A percentile compares a stretch with the other conserved stretches of the same genome.
Conservation (phyloP, 2,113 vertebrate genomes). For the Galeopterus variegatus region DNA sequence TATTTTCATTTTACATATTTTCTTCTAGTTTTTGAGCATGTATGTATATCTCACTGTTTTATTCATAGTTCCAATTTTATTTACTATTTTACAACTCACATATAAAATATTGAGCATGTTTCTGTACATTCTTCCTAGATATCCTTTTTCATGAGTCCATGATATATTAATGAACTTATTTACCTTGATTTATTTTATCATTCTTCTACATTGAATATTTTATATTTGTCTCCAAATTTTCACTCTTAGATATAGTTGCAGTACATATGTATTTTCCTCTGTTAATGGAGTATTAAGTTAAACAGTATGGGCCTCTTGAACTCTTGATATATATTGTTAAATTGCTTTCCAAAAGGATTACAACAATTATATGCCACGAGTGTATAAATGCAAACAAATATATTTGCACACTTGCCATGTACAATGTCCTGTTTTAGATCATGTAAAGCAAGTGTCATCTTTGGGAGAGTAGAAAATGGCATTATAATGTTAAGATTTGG, state of each 20-base stretch:
- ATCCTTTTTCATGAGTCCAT: neutral
- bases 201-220: constrained; percentile 49
- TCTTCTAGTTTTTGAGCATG: neutral
- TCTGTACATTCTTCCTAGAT: neutral
- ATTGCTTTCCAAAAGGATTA: constrained; percentile 37
- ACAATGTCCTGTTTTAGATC: neutral
- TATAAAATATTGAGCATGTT: neutral
- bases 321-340: neutral
- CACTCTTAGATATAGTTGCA: neutral
- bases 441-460: neutral
- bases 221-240: constrained; percentile 52
- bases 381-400: neutral
- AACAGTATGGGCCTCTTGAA: neutral
- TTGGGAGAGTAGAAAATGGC: neutral
- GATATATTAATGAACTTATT: neutral
- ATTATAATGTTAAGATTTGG: neutral
- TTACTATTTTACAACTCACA: constrained; percentile 28
- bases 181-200: neutral
- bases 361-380: neutral
- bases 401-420: neutral
- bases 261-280: neutral
- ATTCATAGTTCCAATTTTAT: constrained; percentile 1
- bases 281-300: neutral
- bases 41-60: neutral
- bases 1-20: constrained; percentile 19